Conservation (phyloP, 1,140 invertebrate genomes). For the Solenopsis invicta region DNA sequence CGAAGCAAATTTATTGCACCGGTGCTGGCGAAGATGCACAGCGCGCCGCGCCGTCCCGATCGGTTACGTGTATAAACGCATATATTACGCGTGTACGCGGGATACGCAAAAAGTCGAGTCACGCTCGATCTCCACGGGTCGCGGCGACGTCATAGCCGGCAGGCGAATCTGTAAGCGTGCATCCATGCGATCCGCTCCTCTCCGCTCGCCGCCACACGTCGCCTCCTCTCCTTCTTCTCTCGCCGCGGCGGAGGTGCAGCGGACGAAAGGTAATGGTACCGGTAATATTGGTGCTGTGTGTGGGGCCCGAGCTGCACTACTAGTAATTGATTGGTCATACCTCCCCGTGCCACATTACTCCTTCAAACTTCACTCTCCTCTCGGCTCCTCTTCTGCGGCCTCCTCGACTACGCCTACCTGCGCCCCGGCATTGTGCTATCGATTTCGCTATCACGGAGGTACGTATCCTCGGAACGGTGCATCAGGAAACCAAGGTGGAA, state of each 20-base stretch:
- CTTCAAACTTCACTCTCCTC: constrained; percentile 79
- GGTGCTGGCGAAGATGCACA: constrained; percentile 20
- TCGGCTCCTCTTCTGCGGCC: constrained; percentile 64
- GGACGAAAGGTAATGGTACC: constrained; percentile 81
- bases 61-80: constrained; percentile 21
- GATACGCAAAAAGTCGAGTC: constrained; percentile 57
- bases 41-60: constrained; percentile 9
- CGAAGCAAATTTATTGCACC: constrained; percentile 56
- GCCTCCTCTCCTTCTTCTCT: constrained; percentile 29
- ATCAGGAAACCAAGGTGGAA: background rate
- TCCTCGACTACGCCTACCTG: constrained; percentile 48
- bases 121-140: constrained; percentile 61
- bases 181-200: constrained; percentile 74
- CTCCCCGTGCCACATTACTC: constrained; percentile 78
- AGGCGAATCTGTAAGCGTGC: constrained; percentile 79
- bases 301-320: constrained; percentile 81
- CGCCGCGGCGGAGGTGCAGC: constrained; percentile 73
- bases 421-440: background rate
- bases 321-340: constrained; percentile 84
- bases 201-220: background rate
- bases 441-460: background rate
- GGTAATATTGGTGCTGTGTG: constrained; percentile 82
- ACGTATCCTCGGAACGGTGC: background rate
- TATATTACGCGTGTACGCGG: background rate
- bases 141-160: constrained; percentile 61